Evolutionary conservation across 1,140 invertebrate species (phyloP), one percentile per base, ranked within the genome.

Genomic region (Zaprionus gabonicus): DNA sequence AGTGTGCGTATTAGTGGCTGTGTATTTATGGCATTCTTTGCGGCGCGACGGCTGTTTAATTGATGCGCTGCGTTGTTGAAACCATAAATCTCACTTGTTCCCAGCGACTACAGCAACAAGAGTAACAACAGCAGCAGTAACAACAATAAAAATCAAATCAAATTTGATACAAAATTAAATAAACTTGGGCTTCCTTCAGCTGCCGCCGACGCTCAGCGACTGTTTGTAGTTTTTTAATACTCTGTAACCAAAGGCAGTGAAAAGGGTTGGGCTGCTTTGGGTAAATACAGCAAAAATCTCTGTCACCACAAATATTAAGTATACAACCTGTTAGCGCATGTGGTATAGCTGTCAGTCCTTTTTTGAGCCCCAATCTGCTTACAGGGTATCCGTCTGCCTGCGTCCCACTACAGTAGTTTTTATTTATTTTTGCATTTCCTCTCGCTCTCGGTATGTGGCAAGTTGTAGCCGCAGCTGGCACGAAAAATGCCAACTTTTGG

Each of bases 151-250:
- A 87, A 86, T 82, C 44, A 83, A 88, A 88, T 87, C 78, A 81
- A 88, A 84, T 88, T 88, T 81, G 74, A 87, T 83, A 70, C 78
- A 90, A 82, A 90, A 88, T 90, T 84, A 81, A 90, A 83, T 85
- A 85, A 88, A 85, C 76, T 88, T 88, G 57, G 25, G 83, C 38
- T 74, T 57, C 68, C 64, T 72, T 69, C 72, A 64, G 63, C 53
- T 66, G 68, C 63, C 46, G 58, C 36, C 38, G 66, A 56, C 34
- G 53, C 23, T 63, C 36, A n/a, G 38, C 38, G 38, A 41, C 13
- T 41, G 28, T 57, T 72, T 62, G 53, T 80, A 51, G 57, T 70
- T 71, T 72, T 28, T 23, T 41, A 56, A 51, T 56, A 76, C 59
- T 59, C 72, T 38, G 34, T 13, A 23, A 28, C 20, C 25, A 5